Evolutionary conservation across 1,140 invertebrate species (phyloP), one percentile per base, ranked within the genome.

Genomic region (Diachasmimorpha longicaudata): DNA sequence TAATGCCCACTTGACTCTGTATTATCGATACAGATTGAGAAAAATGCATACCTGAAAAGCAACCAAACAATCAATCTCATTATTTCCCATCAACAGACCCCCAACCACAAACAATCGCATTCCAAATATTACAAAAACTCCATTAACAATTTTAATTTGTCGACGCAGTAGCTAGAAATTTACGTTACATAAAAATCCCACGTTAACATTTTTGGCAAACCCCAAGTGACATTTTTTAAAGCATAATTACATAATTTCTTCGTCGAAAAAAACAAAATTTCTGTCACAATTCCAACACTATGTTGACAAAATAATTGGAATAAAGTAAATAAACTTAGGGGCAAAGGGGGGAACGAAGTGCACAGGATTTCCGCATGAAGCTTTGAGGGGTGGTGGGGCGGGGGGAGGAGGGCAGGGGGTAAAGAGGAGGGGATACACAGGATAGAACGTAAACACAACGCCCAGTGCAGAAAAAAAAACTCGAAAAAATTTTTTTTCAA

Each of bases 1-100:
- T 97, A 83, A 94, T 92, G 86, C 95, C 93, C 91, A 97, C 93
- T 95, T 97, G 93, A 83, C 95, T 96, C 89, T 98, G 96, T 85
- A 98, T 95, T 83, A 98, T 97, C 76, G 96, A 95, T 81, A 98
- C 96, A 80, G 96, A 96, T 89, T 98, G 97, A 80, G 96, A 97
- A 91, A 98, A 98, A 91, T 98, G 96, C 97, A 98, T 98, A 81
- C 96, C 96, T 98, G 90, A 82, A 87, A 86, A 82, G 82, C 44
- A 67, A 75, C 16, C 16, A 55, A 25, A 66, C n/a, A 39, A 46
- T 46, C 11, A 46, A 46, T 5, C 44, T 10, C 44, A 46, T 9
- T 46, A 2, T 46, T 46, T n/a, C 44, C 44, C 2, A 31, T 31
- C 31, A 31, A 46, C 44, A 46, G 11, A 46, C 44, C 3, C 44